Percentiles rank a stretch among this genome's conserved stretches.
phyloP scores from a whole-genome alignment of 2,888 invertebrate genomes.

The Drosophila helvetica region DNA sequence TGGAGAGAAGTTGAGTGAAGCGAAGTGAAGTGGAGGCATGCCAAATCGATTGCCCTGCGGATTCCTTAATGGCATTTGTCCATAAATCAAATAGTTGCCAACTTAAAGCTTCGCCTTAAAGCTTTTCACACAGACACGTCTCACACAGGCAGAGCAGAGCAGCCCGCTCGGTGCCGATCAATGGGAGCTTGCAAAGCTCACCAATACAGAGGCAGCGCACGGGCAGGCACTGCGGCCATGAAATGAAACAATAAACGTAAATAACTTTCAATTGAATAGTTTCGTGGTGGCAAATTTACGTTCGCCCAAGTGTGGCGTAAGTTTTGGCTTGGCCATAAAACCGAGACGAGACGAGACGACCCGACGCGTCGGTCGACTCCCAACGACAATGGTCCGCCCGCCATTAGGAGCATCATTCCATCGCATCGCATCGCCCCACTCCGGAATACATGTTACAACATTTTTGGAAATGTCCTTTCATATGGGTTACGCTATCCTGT shows the following conservation, averaged over 20 bases:
- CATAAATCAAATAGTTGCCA: conserved; percentile 67
- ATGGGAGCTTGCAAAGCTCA: not conserved
- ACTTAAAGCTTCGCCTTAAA: conserved; percentile 23
- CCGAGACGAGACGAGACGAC: too few relatives aligned
- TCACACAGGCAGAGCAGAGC: too few relatives aligned
- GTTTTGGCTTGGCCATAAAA: conserved; percentile 53
- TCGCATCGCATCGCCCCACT: conserved; percentile 2
- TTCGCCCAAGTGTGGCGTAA: conserved; percentile 36
- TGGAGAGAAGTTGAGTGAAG: not conserved
- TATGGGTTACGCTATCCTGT: conserved; percentile 9
- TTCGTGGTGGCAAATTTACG: conserved; percentile 76
- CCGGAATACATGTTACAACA: conserved; percentile 36
- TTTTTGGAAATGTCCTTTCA: conserved; percentile 57
- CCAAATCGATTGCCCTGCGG: conserved; percentile 74
- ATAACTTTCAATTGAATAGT: conserved; percentile 81
- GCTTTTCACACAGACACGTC: not conserved
- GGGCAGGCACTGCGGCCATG: not conserved
- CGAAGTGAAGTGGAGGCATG: not conserved
- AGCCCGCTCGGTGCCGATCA: not conserved
- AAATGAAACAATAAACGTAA: conserved; percentile 78
- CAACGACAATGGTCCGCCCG: conserved; percentile 71
- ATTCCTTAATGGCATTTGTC: conserved; percentile 69
- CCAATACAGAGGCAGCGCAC: not conserved
- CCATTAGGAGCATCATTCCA: conserved; percentile 65
- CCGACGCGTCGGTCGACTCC: too few relatives aligned